Evolutionary conservation across 2,113 vertebrate species (phyloP), one percentile per base, ranked within the genome.

Genomic region (Verasper variegatus): DNA sequence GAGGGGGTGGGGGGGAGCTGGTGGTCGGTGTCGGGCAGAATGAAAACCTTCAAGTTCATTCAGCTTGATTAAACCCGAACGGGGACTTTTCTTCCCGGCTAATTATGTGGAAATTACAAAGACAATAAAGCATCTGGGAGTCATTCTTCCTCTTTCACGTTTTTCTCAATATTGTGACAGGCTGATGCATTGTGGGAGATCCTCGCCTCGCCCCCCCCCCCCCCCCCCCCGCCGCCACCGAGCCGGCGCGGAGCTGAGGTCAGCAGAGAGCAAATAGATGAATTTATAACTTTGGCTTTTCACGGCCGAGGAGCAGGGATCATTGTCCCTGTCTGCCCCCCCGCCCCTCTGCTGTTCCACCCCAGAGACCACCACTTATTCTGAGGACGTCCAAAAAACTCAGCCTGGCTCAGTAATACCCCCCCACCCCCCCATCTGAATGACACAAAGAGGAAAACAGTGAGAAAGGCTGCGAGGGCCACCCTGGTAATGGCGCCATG

Each of bases 81-180:
- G 81, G 95, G 93, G 94, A 93, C 93, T 96, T 96, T 98, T 98
- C 96, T 98, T 95, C 95, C 93, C 85, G 90, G 95, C 96, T 99
- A 99, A 99, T 99, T 99, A 98, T 95, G 96, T 98, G 97, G 97
- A 99, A 99, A 97, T 96, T 71, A 94, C 94, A 95, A 95, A 96
- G 96, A 99, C 97, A 99, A 98, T 97, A 96, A 97, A 97, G 96
- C 97, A 98, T 98, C 97, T 99, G 97, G 94, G 97, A 92, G 96
- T 97, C 97, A 96, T 97, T 97, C 96, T 96, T 95, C 92, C 93
- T 92, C 91, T 26, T 87, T 96, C 95, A 94, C 95, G 95, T 96
- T 96, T 95, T 37, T 23, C 96, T 97, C 96, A 95, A 95, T 95
- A 95, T 95, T 96, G 95, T 98, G 97, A 97, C 97, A 97, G 97